Evolutionary conservation across 2,888 invertebrate species (phyloP), one percentile per base, ranked within the genome.

Genomic region (Buathra laborator): DNA sequence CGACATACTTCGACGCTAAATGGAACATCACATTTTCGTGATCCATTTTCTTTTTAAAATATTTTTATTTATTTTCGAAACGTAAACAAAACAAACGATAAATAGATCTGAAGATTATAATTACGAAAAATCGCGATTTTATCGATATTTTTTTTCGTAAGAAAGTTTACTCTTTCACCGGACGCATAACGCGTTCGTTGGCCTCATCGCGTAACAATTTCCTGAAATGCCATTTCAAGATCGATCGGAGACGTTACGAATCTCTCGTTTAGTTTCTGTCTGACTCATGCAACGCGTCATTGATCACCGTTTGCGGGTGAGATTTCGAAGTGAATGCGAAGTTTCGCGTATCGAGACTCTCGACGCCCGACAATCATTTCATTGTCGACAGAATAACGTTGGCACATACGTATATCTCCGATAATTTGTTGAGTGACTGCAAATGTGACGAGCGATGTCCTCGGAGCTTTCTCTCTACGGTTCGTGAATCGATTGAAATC

Each of bases 221-320:
- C 68, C 46, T 32, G 48, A 51, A 81, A 64, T 53, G 59, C 67
- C 51, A 81, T 84, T 72, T 80, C 78, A 71, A 56, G 81, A 86
- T 86, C 81, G 77, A 81, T 81, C 72, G 24, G 24, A 32, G n/a
- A 62, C 62, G 5, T 32, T 14, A 62, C n/a, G 37, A 37, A 29
- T 7, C 19, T 62, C 37, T 62, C 62, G 32, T 62, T n/a, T 29
- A 24, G 14, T 62, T 62, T 62, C 12, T 62, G 62, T 62, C 62
- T 62, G 14, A 29, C 62, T 29, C 62, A 24, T 32, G 32, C 62
- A 53, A 7, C 53, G 62, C 32, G 29, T 32, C 62, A 32, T 24
- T 24, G 29, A 10, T 24, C 32, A 14, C 32, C 32, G 12, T 19
- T 1, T 32, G n/a, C 62, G 5, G 7, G 1, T 19, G 56, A 56